phyloP scores from a whole-genome alignment of 2,888 invertebrate species.

The Odontothrips loti region DNA sequence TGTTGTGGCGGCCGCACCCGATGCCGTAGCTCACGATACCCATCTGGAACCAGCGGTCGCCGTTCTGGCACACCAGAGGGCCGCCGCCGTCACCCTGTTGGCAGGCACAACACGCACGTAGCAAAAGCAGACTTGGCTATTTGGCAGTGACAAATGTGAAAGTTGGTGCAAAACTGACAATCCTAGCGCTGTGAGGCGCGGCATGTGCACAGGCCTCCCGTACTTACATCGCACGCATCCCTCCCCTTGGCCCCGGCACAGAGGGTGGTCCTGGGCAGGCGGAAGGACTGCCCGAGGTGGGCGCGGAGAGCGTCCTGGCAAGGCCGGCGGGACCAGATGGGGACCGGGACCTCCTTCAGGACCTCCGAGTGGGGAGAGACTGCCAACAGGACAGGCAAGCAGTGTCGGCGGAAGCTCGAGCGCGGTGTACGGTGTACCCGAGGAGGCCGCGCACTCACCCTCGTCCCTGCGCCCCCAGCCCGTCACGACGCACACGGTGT shows the following conservation, averaged over 20 bases:
- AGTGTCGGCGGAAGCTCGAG: too few relatives aligned
- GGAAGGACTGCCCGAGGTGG: conserved; percentile 46
- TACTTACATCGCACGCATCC: conserved; percentile 48
- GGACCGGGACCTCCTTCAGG: conserved; percentile 47
- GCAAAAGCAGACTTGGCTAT: neutral
- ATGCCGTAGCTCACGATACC: conserved; percentile 32
- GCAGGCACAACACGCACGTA: neutral
- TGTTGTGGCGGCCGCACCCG: conserved; percentile 28
- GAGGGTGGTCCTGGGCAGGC: conserved; percentile 44
- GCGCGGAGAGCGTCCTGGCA: conserved; percentile 45
- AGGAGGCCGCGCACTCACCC: too few relatives aligned
- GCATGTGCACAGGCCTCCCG: neutral
- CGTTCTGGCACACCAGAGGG: conserved; percentile 28
- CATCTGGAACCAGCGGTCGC: conserved; percentile 28
- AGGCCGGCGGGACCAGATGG: conserved; percentile 45
- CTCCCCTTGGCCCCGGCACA: conserved; percentile 47
- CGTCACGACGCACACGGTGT: conserved; percentile 12
- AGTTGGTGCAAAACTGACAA: too few relatives aligned
- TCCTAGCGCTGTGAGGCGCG: neutral
- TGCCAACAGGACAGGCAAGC: conserved; percentile 39
- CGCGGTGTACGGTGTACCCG: too few relatives aligned
- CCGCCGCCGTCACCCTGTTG: conserved; percentile 31
- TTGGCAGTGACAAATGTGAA: too few relatives aligned
- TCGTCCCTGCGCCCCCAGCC: conserved; percentile 4
- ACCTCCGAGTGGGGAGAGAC: conserved; percentile 46